Percentiles rank a stretch among this genome's conserved stretches.
phyloP scores from a whole-genome alignment of 2,113 vertebrate species.

The Xiphophorus maculatus region DNA sequence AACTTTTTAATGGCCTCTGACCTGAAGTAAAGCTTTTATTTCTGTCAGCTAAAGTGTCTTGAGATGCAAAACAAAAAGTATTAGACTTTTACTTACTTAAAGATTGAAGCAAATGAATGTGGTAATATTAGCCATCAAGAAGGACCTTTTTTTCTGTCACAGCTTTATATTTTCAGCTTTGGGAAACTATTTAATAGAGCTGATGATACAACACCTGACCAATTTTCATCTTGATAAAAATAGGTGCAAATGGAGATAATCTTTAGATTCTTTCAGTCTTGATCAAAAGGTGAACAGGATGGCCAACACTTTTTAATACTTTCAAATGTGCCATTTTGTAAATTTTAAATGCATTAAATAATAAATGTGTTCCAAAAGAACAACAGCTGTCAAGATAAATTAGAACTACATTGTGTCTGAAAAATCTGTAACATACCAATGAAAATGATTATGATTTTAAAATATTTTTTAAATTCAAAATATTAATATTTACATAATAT shows the following conservation, averaged over 20 bases:
- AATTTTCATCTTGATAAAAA: neutral
- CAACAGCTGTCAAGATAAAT: too few species aligned
- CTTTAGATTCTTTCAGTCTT: neutral
- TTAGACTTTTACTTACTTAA: neutral
- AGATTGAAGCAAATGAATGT: neutral
- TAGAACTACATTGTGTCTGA: too few species aligned
- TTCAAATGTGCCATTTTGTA: too few species aligned
- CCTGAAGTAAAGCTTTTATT: rapidly evolving
- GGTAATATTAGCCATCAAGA: neutral
- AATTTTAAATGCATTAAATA: too few species aligned
- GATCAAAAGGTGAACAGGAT: neutral
- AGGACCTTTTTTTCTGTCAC: neutral
- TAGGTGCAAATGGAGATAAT: neutral
- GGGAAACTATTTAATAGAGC: neutral
- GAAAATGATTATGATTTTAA: too few species aligned
- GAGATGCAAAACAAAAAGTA: neutral
- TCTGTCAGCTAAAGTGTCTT: neutral
- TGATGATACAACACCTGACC: neutral
- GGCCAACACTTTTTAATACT: neutral
- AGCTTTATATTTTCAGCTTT: neutral
- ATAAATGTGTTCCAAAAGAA: too few species aligned
- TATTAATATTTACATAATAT: too few species aligned
- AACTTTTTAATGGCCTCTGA: neutral
- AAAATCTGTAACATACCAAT: too few species aligned
- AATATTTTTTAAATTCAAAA: too few species aligned